Base-by-base conservation (phyloP, 2,113 vertebrate species). In the Polypterus bichir region DNA sequence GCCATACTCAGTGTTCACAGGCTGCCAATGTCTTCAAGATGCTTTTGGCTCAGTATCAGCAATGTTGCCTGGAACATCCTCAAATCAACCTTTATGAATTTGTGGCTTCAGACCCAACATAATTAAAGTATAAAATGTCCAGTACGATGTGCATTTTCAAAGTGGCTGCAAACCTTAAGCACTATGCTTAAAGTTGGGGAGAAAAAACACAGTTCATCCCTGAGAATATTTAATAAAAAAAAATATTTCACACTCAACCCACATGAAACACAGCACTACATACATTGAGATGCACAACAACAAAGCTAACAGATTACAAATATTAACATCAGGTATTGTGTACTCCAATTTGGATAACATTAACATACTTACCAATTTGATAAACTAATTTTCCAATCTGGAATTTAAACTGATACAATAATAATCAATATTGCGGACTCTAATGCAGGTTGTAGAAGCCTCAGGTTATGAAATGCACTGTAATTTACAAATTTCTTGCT, bases 301-400 rank as follows among this genome's bases (percentile, higher is more conserved):
- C 48, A 10, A 60, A 60, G 49, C n/a, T 47, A 70, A 80, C 70
- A 71, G 66, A 73, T 77, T 66, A 72, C 72, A 86, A 72, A 65
- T 62, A 73, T 76, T 70, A 78, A 77, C 73, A 71, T 76, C 71
- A 65, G 81, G 80, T 27, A 49, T 77, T 68, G 75, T 73, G 47
- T 61, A 77, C 84, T 89, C 86, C 86, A 86, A 88, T 88, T 87
- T 85, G 90, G 89, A 91, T 89, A 91, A 86, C 83, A 85, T 80
- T 71, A 76, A 72, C 52, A 48, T 78, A 86, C 84, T 92, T 97
- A 95, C 94, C 96, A 94, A 97, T 97, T 92, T 97, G 94, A 95
- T 95, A 96, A 95, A 93, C 71, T 82, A 88, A 83, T 87, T 89
- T 98, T 97, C 96, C 96, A 97, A 93, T 97, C 91, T 96, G 93